Evolutionary conservation across 1,140 invertebrate species (phyloP).

Genomic region (Heterodera schachtii): DNA sequence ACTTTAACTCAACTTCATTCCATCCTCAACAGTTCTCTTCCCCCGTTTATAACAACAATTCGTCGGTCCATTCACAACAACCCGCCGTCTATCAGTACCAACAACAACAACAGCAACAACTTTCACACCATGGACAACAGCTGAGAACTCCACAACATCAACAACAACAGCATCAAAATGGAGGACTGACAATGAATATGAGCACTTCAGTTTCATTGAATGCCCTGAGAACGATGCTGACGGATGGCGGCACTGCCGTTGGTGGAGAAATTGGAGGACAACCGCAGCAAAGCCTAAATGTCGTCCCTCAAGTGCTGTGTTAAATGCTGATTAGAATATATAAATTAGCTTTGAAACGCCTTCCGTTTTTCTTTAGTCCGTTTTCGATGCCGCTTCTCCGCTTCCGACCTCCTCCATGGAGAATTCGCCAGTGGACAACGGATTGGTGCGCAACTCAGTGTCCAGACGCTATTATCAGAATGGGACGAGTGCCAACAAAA

Average conservation of each 20-base stretch:
- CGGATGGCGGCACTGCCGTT: not conserved
- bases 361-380: not conserved
- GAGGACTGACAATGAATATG: conserved; percentile 47
- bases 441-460: conserved; percentile 33
- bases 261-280: not conserved
- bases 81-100: conserved; percentile 23
- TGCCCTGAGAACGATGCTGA: conserved; percentile 32
- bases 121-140: not conserved
- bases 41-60: conserved; percentile 19
- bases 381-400: not conserved
- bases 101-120: conserved; percentile 26
- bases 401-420: not conserved
- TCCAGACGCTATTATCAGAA: conserved; percentile 48
- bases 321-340: no score
- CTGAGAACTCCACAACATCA: conserved; percentile 15
- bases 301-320: not conserved
- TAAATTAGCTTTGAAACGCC: no score
- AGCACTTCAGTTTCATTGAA: conserved; percentile 50
- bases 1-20: conserved; percentile 29
- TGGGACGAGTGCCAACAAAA: conserved; percentile 13
- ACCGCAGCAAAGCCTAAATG: not conserved
- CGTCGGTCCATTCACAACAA: not conserved
- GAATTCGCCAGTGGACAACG: conserved; percentile 17
- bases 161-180: not conserved
- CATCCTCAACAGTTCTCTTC: conserved; percentile 30